A percentile compares a stretch with the other conserved stretches of the same genome.
phyloP scores from a whole-genome alignment of 2,888 invertebrate species.

The Melipona beecheii region DNA sequence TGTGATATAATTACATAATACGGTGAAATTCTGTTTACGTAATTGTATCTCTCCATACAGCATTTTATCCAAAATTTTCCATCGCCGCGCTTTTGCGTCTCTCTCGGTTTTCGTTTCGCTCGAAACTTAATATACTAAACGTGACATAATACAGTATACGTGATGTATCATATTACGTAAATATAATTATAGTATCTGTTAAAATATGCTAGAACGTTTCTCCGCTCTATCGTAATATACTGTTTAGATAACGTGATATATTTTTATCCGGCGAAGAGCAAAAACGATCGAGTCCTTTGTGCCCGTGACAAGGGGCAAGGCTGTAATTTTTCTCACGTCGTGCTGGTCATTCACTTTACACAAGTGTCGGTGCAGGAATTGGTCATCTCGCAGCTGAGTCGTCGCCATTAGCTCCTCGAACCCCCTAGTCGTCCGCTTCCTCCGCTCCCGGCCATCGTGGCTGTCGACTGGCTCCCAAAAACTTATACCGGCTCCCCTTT shows the following conservation, averaged over 20 bases:
- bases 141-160: background rate
- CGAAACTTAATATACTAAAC: background rate
- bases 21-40: too few species aligned
- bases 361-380: constrained; percentile 11
- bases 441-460: background rate
- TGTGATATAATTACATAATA: background rate
- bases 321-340: background rate
- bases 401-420: background rate
- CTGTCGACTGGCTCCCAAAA: constrained; percentile 1
- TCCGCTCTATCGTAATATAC: too few species aligned
- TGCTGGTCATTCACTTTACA: background rate
- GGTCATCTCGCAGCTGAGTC: background rate
- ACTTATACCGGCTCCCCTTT: background rate
- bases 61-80: background rate
- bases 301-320: background rate
- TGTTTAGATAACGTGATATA: background rate
- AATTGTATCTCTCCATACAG: background rate
- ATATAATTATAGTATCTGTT: too few species aligned
- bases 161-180: too few species aligned
- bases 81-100: background rate
- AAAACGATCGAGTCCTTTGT: background rate
- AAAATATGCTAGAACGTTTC: too few species aligned
- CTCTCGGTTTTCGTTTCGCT: background rate
- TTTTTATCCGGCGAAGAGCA: background rate
- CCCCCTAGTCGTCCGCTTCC: background rate